Evolutionary conservation across 2,888 invertebrate genomes (phyloP).

Genomic region (Lamellibrachia columna): DNA sequence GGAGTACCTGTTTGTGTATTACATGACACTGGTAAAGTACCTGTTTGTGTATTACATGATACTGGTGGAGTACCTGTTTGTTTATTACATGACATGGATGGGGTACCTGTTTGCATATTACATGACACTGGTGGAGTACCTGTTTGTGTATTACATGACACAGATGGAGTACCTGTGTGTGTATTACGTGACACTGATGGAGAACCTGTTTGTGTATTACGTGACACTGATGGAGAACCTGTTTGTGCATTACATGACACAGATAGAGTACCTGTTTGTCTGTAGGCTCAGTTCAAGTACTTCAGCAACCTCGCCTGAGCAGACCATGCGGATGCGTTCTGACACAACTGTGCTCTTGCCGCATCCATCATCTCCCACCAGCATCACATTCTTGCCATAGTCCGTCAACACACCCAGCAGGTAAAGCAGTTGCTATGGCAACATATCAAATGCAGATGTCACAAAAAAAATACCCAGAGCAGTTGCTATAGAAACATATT

Average conservation of each 20-base stretch:
- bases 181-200: too few species aligned
- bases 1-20: too few species aligned
- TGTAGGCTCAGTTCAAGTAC: constrained; percentile 59
- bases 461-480: not conserved
- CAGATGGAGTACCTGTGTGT: too few species aligned
- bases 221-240: not conserved
- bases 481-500: constrained; percentile 27
- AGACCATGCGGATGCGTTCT: constrained; percentile 62
- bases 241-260: not conserved
- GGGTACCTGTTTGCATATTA: too few species aligned
- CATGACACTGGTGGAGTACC: too few species aligned
- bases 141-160: too few species aligned
- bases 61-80: too few species aligned
- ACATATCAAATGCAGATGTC: not conserved
- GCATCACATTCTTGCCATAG: constrained; percentile 60
- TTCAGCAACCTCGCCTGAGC: constrained; percentile 65
- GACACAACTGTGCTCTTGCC: constrained; percentile 63
- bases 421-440: constrained; percentile 43
- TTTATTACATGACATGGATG: too few species aligned
- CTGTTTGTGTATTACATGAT: too few species aligned
- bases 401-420: constrained; percentile 62
- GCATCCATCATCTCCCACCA: constrained; percentile 63
- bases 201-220: too few species aligned
- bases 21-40: too few species aligned
- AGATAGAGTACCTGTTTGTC: constrained; percentile 56